Conservation (phyloP, 2,888 invertebrate genomes). For the Tinea semifulvella region DNA sequence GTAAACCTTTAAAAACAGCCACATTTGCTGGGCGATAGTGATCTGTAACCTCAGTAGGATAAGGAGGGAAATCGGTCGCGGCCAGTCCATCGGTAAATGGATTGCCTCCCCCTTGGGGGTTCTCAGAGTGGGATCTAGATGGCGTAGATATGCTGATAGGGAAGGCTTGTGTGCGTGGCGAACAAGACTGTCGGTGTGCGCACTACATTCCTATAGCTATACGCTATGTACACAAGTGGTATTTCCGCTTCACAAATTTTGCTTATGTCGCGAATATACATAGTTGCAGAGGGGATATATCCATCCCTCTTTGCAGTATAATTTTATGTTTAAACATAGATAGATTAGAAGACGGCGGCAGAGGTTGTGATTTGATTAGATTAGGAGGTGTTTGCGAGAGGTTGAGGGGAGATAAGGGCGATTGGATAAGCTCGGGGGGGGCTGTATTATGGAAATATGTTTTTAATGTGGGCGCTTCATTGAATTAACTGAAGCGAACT, state of each 20-base stretch:
- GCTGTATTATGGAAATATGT: conserved; percentile 60
- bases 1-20: conserved; percentile 65
- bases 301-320: conserved; percentile 64
- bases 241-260: conserved; percentile 61
- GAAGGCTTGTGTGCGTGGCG: conserved; percentile 41
- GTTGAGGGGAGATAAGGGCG: conserved; percentile 59
- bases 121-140: conserved; percentile 67
- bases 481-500: conserved; percentile 53
- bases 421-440: conserved; percentile 58
- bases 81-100: conserved; percentile 54
- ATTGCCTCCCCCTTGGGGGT: conserved; percentile 66
- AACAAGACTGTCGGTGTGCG: conserved; percentile 21
- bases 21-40: conserved; percentile 58
- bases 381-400: conserved; percentile 62
- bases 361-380: conserved; percentile 67
- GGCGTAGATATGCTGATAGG: conserved; percentile 65
- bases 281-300: conserved; percentile 44
- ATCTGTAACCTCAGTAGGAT: conserved; percentile 53
- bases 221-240: conserved; percentile 41
- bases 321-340: conserved; percentile 62
- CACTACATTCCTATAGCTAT: conserved; percentile 30
- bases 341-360: conserved; percentile 56
- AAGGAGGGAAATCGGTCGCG: conserved; percentile 50
- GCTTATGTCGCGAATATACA: conserved; percentile 61
- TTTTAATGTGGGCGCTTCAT: conserved; percentile 64